These are phyloP conservation scores for Vidua macroura DNA, from an alignment of 2,113 vertebrate genomes.

Conservation along the genomic window DNA sequence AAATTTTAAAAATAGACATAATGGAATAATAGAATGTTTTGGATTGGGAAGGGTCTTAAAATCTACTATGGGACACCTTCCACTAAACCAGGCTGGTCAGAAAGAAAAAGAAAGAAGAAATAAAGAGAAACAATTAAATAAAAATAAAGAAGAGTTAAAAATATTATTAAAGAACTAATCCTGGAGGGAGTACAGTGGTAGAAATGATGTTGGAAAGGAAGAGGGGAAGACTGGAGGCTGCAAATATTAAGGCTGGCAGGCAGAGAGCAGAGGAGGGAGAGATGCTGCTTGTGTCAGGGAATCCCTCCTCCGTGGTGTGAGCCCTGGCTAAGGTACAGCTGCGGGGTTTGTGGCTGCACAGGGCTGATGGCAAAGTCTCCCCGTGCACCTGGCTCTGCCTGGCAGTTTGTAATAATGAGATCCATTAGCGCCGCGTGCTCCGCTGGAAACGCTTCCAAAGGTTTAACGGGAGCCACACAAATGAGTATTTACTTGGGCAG, in stretches of 20 bases:
- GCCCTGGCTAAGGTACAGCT: fast-evolving
- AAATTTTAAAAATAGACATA: not conserved
- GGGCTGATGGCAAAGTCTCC: not conserved
- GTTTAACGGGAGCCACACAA: not conserved
- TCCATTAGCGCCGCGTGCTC: not conserved
- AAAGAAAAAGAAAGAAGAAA: not conserved
- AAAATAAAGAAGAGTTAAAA: not conserved
- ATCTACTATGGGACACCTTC: not conserved
- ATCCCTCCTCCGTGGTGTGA: not conserved
- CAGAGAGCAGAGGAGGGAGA: not conserved
- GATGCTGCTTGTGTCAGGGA: not conserved
- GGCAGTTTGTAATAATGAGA: not conserved
- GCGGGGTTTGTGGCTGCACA: not conserved
- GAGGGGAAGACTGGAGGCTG: not conserved
- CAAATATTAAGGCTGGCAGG: not conserved
- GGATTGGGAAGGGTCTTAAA: not conserved
- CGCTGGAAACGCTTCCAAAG: slow-evolving; percentile 14
- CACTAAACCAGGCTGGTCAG: not conserved
- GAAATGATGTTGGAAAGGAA: not conserved
- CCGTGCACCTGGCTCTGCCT: not conserved
- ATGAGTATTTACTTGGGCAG: slow-evolving; percentile 41
- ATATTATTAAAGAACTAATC: not conserved
- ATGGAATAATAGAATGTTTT: not conserved
- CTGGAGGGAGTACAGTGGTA: not conserved
- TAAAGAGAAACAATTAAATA: not conserved